Conservation (phyloP, 2,888 invertebrate genomes). For the Drosophila paramelanica region DNA sequence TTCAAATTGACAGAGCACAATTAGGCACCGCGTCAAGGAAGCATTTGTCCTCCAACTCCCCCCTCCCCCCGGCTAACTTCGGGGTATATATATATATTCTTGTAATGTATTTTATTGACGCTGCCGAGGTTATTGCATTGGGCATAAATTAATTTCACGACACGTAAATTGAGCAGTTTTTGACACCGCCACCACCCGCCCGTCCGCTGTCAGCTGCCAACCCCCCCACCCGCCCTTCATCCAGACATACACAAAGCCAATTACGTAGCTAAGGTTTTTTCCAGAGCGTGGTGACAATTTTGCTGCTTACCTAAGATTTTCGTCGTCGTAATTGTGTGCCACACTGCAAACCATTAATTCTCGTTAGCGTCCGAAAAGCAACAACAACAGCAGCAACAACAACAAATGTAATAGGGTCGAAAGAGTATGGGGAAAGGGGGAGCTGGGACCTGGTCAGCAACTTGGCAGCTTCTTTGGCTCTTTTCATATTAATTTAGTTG, state of each 20-base stretch:
- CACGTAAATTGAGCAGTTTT: conserved; percentile 83
- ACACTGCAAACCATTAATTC: conserved; percentile 84
- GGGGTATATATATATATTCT: conserved; percentile 28
- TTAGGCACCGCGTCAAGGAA: conserved; percentile 56
- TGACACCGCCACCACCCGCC: conserved; percentile 51
- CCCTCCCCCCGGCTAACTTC: neutral
- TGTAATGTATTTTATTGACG: conserved; percentile 85
- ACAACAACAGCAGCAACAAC: conserved; percentile 28
- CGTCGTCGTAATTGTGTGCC: conserved; percentile 82
- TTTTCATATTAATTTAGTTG: conserved; percentile 84
- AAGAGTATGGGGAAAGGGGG: conserved; percentile 4
- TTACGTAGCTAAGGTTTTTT: conserved; percentile 69
- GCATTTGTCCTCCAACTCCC: neutral
- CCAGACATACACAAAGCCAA: conserved; percentile 59
- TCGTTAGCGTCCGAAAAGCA: conserved; percentile 78
- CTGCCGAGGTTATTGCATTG: conserved; percentile 84
- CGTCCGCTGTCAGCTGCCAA: neutral
- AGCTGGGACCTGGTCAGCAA: conserved; percentile 60
- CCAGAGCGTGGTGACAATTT: conserved; percentile 72
- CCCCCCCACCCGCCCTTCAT: neutral
- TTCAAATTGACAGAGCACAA: conserved; percentile 80
- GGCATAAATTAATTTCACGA: conserved; percentile 85
- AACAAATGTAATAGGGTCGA: conserved; percentile 38
- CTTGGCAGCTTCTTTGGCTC: conserved; percentile 75
- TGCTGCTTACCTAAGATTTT: conserved; percentile 77